These are phyloP conservation scores for Scomber colias DNA, from an alignment of 2,113 vertebrate species.

Conservation along the genomic window DNA sequence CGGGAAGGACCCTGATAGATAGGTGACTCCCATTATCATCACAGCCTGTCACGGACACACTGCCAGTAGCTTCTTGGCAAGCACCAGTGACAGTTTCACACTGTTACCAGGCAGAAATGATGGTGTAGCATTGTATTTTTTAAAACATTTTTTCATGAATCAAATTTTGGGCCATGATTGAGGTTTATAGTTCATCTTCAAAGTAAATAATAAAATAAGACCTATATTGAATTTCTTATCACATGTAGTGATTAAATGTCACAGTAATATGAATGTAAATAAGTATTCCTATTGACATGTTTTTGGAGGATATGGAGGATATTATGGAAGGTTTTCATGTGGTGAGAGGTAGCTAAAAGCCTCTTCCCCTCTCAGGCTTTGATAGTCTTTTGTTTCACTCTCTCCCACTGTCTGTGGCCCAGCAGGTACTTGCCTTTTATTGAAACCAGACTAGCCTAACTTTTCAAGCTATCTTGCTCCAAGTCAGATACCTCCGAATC, in stretches of 20 bases:
- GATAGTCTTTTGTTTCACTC: conserved; percentile 52
- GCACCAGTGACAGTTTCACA: conserved; percentile 80
- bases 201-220: not conserved
- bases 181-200: not conserved
- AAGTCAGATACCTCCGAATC: conserved; percentile 68
- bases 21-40: conserved; percentile 82
- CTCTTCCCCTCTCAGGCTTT: conserved; percentile 55
- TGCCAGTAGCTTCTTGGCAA: conserved; percentile 83
- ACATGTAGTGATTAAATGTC: conserved; percentile 28
- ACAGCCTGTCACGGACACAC: conserved; percentile 80
- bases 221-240: not conserved
- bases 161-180: not conserved
- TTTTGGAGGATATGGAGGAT: conserved; percentile 36
- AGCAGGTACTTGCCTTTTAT: conserved; percentile 78
- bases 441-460: conserved; percentile 79
- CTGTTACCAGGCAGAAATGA: conserved; percentile 82
- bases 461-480: conserved; percentile 60
- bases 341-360: conserved; percentile 57
- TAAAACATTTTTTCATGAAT: conserved; percentile 54
- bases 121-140: conserved; percentile 48
- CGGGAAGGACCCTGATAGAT: conserved; percentile 84
- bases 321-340: conserved; percentile 52
- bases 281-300: conserved; percentile 27
- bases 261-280: not conserved
- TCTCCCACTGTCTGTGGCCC: conserved; percentile 66